These are phyloP conservation scores for Nannoperca australis DNA, from an alignment of 2,797 vertebrate genomes.

Conservation along the genomic window DNA sequence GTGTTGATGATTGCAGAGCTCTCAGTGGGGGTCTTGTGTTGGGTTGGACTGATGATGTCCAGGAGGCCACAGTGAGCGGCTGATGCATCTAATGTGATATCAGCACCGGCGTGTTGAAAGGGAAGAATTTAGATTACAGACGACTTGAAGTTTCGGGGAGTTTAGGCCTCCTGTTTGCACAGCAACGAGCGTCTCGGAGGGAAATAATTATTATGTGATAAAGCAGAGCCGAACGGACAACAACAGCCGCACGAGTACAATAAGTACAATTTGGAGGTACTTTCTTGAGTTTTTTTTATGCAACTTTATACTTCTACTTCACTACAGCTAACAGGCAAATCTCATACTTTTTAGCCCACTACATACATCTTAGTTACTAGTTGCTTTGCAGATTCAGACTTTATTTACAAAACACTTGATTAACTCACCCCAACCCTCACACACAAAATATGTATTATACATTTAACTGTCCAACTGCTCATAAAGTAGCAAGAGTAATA, in stretches of 20 bases:
- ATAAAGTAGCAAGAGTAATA: background rate
- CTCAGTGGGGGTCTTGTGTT: conserved; percentile 40
- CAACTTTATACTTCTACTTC: background rate
- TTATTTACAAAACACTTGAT: background rate
- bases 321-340: background rate
- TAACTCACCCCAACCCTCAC: background rate
- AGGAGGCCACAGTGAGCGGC: conserved; percentile 16
- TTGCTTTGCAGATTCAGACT: background rate
- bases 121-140: conserved; percentile 30
- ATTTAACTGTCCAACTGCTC: background rate
- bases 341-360: background rate
- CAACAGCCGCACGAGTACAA: background rate
- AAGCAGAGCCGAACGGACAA: background rate
- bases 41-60: conserved; percentile 22
- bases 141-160: background rate
- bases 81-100: conserved; percentile 43
- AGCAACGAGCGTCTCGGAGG: background rate
- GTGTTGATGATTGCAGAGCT: conserved; percentile 24
- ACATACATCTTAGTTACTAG: background rate
- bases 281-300: background rate
- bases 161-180: background rate
- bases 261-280: background rate
- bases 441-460: background rate
- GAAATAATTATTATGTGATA: background rate
- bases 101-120: conserved; percentile 16